phyloP scores from a whole-genome alignment of 1,140 invertebrate genomes.

The Steinernema feltiae region DNA sequence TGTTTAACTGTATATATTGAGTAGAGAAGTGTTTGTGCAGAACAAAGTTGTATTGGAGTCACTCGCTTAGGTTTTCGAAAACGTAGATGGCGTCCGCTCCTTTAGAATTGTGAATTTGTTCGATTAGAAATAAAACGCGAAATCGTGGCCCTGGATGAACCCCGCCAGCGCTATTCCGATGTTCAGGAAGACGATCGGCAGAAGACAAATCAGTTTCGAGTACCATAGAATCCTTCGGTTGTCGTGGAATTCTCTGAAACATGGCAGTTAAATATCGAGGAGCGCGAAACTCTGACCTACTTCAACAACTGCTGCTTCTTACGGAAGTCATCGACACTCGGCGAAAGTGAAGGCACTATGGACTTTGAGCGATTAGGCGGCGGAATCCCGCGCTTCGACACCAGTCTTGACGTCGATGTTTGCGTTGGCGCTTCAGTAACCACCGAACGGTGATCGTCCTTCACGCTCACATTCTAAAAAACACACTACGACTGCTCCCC shows the following conservation, averaged over 20 bases:
- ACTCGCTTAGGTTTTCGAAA: too few relatives aligned
- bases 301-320: not conserved
- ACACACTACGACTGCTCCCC: too few relatives aligned
- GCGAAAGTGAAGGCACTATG: too few relatives aligned
- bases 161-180: not conserved
- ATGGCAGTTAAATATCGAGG: not conserved
- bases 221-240: not conserved
- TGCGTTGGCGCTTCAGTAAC: too few relatives aligned
- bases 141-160: not conserved
- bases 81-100: too few relatives aligned
- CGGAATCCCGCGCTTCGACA: too few relatives aligned
- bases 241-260: not conserved
- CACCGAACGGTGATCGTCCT: too few relatives aligned
- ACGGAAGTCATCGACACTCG: not conserved
- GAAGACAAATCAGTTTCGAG: not conserved
- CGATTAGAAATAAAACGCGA: slow-evolving; percentile 6
- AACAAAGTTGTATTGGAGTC: not conserved
- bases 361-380: too few relatives aligned
- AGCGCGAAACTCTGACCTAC: not conserved
- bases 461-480: too few relatives aligned
- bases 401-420: too few relatives aligned
- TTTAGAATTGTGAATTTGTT: not conserved
- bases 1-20: slow-evolving; percentile 5
- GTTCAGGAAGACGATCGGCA: not conserved
- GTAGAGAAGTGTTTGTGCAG: slow-evolving; percentile 6